phyloP scores from a whole-genome alignment of 2,888 invertebrate species.

The Clistopyga incitator region DNA sequence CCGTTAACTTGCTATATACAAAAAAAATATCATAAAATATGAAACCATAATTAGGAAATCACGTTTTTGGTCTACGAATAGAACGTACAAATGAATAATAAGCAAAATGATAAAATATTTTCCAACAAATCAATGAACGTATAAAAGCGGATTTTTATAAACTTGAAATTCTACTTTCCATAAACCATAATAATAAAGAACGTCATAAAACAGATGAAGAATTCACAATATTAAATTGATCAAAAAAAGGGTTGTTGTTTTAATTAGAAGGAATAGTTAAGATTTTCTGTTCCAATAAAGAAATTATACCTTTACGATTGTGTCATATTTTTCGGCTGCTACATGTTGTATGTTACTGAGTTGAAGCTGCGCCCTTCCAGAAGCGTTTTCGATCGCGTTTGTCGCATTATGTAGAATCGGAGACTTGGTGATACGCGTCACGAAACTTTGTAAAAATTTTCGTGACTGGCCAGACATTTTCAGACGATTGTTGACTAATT shows the following conservation, averaged over 20 bases:
- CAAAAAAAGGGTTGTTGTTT: background rate
- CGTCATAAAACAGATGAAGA: background rate
- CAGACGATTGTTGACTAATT: background rate
- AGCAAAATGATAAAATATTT: too few species aligned
- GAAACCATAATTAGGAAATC: background rate
- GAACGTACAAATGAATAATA: too few species aligned
- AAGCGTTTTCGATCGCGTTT: constrained; percentile 73
- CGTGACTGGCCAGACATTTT: constrained; percentile 75
- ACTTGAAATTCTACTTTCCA: background rate
- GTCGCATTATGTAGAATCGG: constrained; percentile 74
- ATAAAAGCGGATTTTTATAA: background rate
- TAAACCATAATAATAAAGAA: background rate
- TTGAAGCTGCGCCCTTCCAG: constrained; percentile 76
- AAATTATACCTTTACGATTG: constrained; percentile 76
- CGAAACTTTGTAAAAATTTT: constrained; percentile 73
- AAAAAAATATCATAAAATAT: constrained; percentile 18
- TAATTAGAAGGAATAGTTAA: background rate
- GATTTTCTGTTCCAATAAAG: background rate
- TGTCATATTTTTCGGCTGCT: constrained; percentile 76
- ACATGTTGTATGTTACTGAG: constrained; percentile 74
- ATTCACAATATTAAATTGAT: background rate
- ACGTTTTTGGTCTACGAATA: too few species aligned
- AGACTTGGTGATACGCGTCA: constrained; percentile 73
- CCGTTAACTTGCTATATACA: constrained; percentile 75
- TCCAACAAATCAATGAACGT: too few species aligned